These are phyloP conservation scores for Coregonus clupeaformis DNA, from an alignment of 2,113 vertebrate species.

Conservation along the genomic window DNA sequence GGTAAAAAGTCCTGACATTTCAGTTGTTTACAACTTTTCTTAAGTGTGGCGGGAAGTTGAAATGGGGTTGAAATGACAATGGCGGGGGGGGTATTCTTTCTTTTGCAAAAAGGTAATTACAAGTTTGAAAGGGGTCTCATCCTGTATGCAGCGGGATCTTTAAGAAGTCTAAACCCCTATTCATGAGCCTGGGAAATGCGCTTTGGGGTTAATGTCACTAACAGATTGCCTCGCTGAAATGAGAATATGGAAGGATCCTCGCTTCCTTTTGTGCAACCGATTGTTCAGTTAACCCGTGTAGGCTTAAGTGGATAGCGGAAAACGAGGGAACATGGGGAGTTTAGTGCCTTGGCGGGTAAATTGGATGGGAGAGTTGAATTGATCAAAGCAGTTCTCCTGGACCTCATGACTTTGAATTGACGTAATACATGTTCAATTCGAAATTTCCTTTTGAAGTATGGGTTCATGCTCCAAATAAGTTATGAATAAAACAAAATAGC, in stretches of 20 bases:
- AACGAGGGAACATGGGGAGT: slow-evolving; percentile 47
- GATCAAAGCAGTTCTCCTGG: slow-evolving; percentile 6
- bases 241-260: slow-evolving; percentile 82
- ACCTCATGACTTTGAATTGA: neutral
- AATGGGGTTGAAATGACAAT: slow-evolving; percentile 58
- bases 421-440: neutral
- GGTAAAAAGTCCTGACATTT: neutral
- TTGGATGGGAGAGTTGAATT: neutral
- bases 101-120: slow-evolving; percentile 86
- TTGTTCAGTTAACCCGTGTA: slow-evolving; percentile 72
- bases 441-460: neutral
- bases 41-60: slow-evolving; percentile 59
- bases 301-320: slow-evolving; percentile 68
- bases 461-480: neutral
- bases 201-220: slow-evolving; percentile 85
- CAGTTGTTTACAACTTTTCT: slow-evolving; percentile 1
- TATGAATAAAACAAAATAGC: neutral
- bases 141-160: slow-evolving; percentile 88
- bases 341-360: slow-evolving; percentile 29
- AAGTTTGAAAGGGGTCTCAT: slow-evolving; percentile 85
- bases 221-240: slow-evolving; percentile 78
- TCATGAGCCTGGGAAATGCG: slow-evolving; percentile 82
- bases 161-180: slow-evolving; percentile 77
- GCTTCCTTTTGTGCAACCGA: slow-evolving; percentile 79
- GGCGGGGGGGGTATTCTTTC: slow-evolving; percentile 59